Evolutionary conservation across 1,140 invertebrate genomes (phyloP).

Genomic region (Zaprionus tsacasi): DNA sequence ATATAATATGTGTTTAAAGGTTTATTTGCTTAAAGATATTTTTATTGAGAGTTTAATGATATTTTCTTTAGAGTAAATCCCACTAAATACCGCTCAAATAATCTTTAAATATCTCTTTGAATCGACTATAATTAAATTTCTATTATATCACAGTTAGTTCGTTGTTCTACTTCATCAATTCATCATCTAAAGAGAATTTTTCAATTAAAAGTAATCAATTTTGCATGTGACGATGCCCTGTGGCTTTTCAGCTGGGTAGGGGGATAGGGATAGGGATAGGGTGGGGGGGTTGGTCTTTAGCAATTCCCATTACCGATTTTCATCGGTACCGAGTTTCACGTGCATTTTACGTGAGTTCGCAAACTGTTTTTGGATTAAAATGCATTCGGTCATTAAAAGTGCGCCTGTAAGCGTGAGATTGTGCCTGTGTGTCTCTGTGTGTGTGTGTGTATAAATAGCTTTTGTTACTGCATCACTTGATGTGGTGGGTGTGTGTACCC

Average conservation of each 20-base stretch:
- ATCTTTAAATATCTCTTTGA: background rate
- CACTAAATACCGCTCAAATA: background rate
- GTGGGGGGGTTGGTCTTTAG: background rate
- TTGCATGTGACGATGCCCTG: constrained; percentile 9
- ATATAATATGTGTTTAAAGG: too few species aligned
- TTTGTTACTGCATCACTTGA: constrained; percentile 61
- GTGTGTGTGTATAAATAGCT: constrained; percentile 70
- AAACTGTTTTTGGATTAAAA: constrained; percentile 82
- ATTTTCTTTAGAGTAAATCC: too few species aligned
- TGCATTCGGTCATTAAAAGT: constrained; percentile 79
- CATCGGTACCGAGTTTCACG: constrained; percentile 48
- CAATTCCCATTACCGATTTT: constrained; percentile 42
- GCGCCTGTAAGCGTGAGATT: constrained; percentile 73
- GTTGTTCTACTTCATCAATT: constrained; percentile 6
- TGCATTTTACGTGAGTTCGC: constrained; percentile 76
- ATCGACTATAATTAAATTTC: background rate
- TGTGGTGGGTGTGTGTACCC: constrained; percentile 12
- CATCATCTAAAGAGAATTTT: constrained; percentile 1
- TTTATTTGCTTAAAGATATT: too few species aligned
- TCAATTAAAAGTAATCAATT: constrained; percentile 28
- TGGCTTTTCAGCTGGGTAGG: background rate
- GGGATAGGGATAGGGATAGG: too few species aligned
- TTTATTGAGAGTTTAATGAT: too few species aligned
- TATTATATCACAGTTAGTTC: background rate
- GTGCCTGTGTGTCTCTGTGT: constrained; percentile 55